Percentiles rank a stretch among this genome's conserved stretches.
Evolutionary conservation across 2,888 invertebrate genomes (phyloP).

Genomic region (Anorthoa munda): DNA sequence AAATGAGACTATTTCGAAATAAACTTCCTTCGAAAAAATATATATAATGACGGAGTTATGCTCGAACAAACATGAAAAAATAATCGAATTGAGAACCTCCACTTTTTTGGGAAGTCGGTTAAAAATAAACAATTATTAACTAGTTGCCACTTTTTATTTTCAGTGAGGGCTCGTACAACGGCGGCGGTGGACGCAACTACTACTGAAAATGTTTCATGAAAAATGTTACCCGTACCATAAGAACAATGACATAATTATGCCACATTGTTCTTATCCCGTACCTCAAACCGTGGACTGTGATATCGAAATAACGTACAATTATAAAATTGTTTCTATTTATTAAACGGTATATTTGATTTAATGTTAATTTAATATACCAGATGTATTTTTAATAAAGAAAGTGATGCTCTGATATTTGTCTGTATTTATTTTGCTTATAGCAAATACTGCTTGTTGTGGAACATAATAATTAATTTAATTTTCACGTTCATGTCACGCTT

Average conservation of each 20-base stretch:
- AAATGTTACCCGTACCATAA: conserved; percentile 69
- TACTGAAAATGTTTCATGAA: conserved; percentile 50
- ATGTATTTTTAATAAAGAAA: conserved; percentile 56
- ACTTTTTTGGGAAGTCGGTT: too few relatives aligned
- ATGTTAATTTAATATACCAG: conserved; percentile 40
- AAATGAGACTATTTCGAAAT: too few relatives aligned
- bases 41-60: too few relatives aligned
- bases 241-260: conserved; percentile 4
- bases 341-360: conserved; percentile 62
- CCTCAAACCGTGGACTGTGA: conserved; percentile 86
- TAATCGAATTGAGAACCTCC: too few relatives aligned
- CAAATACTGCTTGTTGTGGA: background rate
- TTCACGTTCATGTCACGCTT: background rate
- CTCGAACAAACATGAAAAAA: too few relatives aligned
- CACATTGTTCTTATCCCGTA: conserved; percentile 61
- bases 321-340: conserved; percentile 67
- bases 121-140: background rate
- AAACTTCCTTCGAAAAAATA: too few relatives aligned
- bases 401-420: conserved; percentile 31
- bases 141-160: conserved; percentile 56
- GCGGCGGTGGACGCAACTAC: conserved; percentile 70
- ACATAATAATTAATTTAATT: background rate
- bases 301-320: conserved; percentile 71
- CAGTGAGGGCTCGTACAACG: conserved; percentile 81
- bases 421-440: conserved; percentile 6